Base-by-base conservation (phyloP, 1,140 invertebrate species). In the Drosophila ananassae region DNA sequence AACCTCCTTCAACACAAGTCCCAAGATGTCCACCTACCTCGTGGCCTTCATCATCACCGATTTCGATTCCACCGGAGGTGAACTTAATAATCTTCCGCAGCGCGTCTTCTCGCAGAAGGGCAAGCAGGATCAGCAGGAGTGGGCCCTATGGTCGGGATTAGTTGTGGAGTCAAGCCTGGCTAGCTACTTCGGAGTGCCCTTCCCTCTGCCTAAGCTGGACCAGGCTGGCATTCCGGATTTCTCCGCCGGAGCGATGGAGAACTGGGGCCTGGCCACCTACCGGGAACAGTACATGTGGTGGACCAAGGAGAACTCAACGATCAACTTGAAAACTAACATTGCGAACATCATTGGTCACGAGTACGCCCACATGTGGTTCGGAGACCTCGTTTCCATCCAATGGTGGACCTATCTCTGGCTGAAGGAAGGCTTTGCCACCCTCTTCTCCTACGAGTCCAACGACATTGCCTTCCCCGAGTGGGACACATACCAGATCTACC, bases 41-140 rank as follows among this genome's bases (percentile, higher is more conserved):
- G 91, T 97, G 9, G 96, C 96, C 1, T 95, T 96, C 79, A 93
- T 95, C 17, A 93, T 97, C 0, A 95, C 94, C 10, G 95, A 97
- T 75, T 96, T 95, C 58, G 85, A 76, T 41, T 89, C 30, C 3
- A 90, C 85, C 0, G 24, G 48, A 3, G 64, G 63, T 1, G 59
- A 63, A 0, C 46, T 68, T 0, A 93, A 93, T 32, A 93, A 93
- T 2, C 5, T 84, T 9, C 66, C 55, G 0, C 89, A 91, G 8
- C 53, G 84, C 0, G 84, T 90, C 0, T 89, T 77, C 37, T 84
- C 89, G 3, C 81, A 72, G 6, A 82, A 85, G 32, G 82, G 82
- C 12, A 76, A 77, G 13, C 75, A 83, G 53, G 50, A 56, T 39
- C 68, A 87, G 22, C 80, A 85, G 54, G 58, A 80, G 7, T 85